phyloP scores from a whole-genome alignment of 1,140 invertebrate species.

The Drosophila triauraria region DNA sequence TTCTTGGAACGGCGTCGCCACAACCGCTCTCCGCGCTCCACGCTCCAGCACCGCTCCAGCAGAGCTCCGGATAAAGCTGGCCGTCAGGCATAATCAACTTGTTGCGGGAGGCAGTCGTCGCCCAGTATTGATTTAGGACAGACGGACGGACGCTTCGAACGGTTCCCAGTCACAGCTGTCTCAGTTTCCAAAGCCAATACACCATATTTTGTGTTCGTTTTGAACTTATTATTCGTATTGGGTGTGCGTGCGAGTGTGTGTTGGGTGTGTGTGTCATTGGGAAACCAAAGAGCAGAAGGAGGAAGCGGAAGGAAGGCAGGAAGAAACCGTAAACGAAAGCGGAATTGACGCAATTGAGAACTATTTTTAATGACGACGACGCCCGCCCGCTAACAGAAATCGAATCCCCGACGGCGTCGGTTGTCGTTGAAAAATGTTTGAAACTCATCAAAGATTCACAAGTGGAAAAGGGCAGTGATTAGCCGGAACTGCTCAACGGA shows the following conservation, averaged over 20 bases:
- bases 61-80: constrained; percentile 33
- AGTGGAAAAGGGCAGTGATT: constrained; percentile 38
- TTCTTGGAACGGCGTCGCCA: constrained; percentile 18
- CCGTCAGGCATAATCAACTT: constrained; percentile 31
- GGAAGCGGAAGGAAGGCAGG: constrained; percentile 14
- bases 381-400: constrained; percentile 8
- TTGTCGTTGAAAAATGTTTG: constrained; percentile 65
- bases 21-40: constrained; percentile 4
- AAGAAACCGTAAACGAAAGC: constrained; percentile 21
- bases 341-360: constrained; percentile 61
- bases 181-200: constrained; percentile 15
- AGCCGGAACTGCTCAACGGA: constrained; percentile 6
- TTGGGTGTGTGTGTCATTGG: background rate
- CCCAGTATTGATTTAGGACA: constrained; percentile 36
- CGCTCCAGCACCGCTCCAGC: constrained; percentile 5
- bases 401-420: constrained; percentile 9
- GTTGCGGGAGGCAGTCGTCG: constrained; percentile 27
- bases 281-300: constrained; percentile 2
- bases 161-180: constrained; percentile 27
- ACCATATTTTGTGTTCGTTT: constrained; percentile 26
- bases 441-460: constrained; percentile 75
- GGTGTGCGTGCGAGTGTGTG: background rate
- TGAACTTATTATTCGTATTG: constrained; percentile 18
- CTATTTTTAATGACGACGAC: constrained; percentile 53
- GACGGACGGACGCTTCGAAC: constrained; percentile 9